Base-by-base conservation (phyloP, 2,797 vertebrate species). In the Cryptoblepharus egeriae region DNA sequence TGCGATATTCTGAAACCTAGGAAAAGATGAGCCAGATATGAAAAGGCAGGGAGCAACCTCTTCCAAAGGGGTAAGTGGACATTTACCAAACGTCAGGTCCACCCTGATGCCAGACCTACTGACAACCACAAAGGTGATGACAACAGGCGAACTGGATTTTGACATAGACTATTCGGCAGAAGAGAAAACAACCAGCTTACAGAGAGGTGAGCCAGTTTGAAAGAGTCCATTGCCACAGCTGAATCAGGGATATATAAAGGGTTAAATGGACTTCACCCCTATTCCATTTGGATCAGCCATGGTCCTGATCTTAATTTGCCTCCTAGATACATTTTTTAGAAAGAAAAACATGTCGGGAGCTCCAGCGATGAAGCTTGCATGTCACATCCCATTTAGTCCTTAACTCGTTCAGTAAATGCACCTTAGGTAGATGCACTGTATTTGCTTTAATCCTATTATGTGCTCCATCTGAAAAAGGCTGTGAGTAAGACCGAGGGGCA, bases 11-110 rank as follows among this genome's bases (percentile, higher is more conserved):
- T 87, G 87, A 88, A 87, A 80, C 67, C 73, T 84, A 89, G 92
- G 58, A 70, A 92, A 81, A 72, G 85, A 39, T 72, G 90, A 84
- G 82, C 70, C 71, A 30, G 88, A 88, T 12, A 88, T 77, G 79
- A 94, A 84, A 74, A 87, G 77, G 42, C 89, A 91, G 63, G 93
- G 90, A 28, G 77, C 82, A 45, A 42, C 16, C 32, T 60, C 85
- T 35, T 42, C 71, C 2, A 91, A 86, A 63, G 26, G 3, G 64
- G 82, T 77, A 0, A 77, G 64, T 45, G 88, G 87, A 68, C 68
- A 65, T 28, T 88, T 91, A 71, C 55, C 72, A 37, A 35, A 35
- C 1, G 10, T 1, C 0, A 79, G 87, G 11, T 7, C 16, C 1
- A 26, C 71, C 0, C 0, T 68, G 30, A 80, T 86, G 77, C 86